phyloP scores from a whole-genome alignment of 2,113 vertebrate genomes.

The Castor canadensis region DNA sequence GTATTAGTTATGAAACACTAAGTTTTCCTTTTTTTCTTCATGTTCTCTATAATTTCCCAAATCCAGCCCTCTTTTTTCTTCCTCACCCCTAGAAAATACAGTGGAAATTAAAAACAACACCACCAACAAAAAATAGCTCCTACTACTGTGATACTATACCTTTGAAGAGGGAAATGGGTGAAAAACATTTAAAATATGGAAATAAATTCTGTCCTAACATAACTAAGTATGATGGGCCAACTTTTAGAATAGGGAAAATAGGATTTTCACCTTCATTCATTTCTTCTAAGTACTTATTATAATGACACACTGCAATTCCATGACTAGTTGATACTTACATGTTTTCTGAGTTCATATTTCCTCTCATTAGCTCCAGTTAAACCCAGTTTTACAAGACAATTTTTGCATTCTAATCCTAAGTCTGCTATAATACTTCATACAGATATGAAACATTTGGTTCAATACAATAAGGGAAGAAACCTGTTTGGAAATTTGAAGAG shows the following conservation, averaged over 20 bases:
- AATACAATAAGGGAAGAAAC: not conserved
- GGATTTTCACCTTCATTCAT: not conserved
- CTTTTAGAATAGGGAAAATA: not conserved
- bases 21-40: not conserved
- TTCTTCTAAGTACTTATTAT: not conserved
- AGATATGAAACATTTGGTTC: not conserved
- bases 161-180: not conserved
- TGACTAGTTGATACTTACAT: not conserved
- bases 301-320: not conserved
- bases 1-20: not conserved
- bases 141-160: not conserved
- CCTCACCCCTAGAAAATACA: not conserved
- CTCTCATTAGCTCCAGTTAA: not conserved
- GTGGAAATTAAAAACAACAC: not conserved
- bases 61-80: not conserved
- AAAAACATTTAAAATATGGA: not conserved
- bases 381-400: not conserved
- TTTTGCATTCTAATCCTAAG: conserved; percentile 24
- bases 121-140: not conserved
- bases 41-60: not conserved
- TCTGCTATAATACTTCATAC: not conserved
- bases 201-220: not conserved
- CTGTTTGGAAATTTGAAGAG: not conserved
- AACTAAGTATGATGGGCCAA: not conserved
- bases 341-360: not conserved